Conservation (phyloP, 2,888 invertebrate species). For the Pseudolycoriella hygida region DNA sequence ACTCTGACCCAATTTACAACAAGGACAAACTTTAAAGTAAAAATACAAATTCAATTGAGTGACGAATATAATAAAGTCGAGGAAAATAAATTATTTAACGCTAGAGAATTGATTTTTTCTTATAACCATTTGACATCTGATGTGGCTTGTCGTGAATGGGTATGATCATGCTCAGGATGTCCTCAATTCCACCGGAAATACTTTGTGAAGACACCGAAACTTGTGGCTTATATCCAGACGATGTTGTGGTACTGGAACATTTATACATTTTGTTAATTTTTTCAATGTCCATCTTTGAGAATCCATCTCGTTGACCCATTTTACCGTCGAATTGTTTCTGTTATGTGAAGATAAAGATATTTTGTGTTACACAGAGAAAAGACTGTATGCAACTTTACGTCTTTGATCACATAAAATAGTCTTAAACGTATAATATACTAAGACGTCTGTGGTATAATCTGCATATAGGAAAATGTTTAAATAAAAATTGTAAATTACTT, state of each 20-base stretch:
- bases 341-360: background rate
- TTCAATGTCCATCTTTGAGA: constrained; percentile 45
- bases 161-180: background rate
- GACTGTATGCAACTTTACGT: no score
- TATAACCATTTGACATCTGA: no score
- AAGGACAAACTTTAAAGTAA: no score
- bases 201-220: background rate
- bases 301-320: constrained; percentile 49
- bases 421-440: no score
- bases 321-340: constrained; percentile 19
- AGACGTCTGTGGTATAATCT: no score
- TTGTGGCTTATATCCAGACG: constrained; percentile 9
- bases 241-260: constrained; percentile 24
- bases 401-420: no score
- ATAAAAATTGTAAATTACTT: constrained; percentile 36
- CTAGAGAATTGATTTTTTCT: no score
- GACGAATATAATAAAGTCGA: no score
- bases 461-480: no score
- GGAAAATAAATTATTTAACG: no score
- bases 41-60: no score
- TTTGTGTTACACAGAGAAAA: background rate
- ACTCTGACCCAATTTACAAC: no score
- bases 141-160: background rate
- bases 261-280: constrained; percentile 56
- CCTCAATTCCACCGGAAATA: background rate